Base-by-base conservation (phyloP, 2,797 vertebrate genomes). In the Hapalemur alaotrensis region DNA sequence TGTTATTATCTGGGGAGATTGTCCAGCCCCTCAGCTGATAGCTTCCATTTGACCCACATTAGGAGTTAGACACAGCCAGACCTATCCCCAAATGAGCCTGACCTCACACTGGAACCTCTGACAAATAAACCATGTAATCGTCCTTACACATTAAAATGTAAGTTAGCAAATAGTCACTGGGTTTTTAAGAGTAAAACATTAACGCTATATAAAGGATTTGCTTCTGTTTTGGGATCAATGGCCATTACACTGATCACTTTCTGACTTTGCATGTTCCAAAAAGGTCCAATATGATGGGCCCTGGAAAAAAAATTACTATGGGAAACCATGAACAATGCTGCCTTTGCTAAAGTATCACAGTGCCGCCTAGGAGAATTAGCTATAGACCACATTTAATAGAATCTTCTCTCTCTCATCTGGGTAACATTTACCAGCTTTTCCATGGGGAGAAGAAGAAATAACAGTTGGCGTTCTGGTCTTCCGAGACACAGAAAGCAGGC, bases 381-480 rank as follows among this genome's bases (percentile, higher is more conserved):
- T 76, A 57, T 46, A 65, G 18, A 54, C 46, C 30, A 32, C 65
- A 73, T 83, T 89, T 73, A 59, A 80, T 54, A 79, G 81, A 78
- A 38, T 85, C 25, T 65, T 87, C n/a, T 70, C 76, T 81, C 46
- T 57, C 91, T 95, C 81, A 75, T 95, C 38, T 88, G 81, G 57
- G 32, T 89, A 93, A 86, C 59, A 84, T 94, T 96, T 92, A 83
- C 73, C 43, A 87, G 23, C 38, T 59, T 80, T 94, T 95, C 41
- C 25, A 57, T 1, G 0, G 54, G 59, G 46, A 72, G 52, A 73
- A 91, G 67, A 83, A 82, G 75, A 92, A 96, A 57, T 92, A 93
- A 89, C 89, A 93, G 91, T 95, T 95, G 93, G 87, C 4, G 7
- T 65, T 65, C 73, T 50, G 87, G 67, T 92, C 94, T 86, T 54